These are phyloP conservation scores for Tetraodon nigroviridis DNA, from an alignment of 2,113 vertebrate species.

Conservation along the genomic window DNA sequence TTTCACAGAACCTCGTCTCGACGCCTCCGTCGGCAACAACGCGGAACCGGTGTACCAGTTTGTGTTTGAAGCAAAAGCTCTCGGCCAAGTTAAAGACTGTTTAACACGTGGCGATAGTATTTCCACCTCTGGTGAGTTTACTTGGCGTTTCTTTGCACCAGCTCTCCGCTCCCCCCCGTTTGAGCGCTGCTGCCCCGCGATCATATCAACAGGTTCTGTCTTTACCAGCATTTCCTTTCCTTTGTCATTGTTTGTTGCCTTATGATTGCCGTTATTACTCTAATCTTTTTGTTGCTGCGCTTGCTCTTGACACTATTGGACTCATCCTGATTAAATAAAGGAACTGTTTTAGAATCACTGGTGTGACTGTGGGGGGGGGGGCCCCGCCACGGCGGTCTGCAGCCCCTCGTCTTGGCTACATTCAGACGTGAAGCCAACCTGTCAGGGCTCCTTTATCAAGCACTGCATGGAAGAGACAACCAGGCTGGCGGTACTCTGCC, in stretches of 20 bases:
- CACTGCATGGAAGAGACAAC: conserved; percentile 37
- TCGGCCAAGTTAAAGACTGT: conserved; percentile 40
- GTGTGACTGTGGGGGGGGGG: no score
- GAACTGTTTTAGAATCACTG: background rate
- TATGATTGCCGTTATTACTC: conserved; percentile 54
- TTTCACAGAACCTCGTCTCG: background rate
- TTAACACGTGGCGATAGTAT: conserved; percentile 24
- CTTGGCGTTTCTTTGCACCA: conserved; percentile 39
- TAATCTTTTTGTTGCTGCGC: conserved; percentile 52
- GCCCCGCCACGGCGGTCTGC: conserved; percentile 15
- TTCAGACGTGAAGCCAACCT: conserved; percentile 14
- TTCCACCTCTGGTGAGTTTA: conserved; percentile 20
- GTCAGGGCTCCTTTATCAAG: conserved; percentile 17
- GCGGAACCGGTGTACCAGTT: conserved; percentile 19
- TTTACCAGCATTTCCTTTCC: conserved; percentile 65
- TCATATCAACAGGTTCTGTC: conserved; percentile 67
- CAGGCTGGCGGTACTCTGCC: conserved; percentile 45
- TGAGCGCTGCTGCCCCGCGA: background rate
- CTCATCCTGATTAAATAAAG: conserved; percentile 17
- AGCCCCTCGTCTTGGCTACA: background rate
- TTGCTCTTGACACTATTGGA: conserved; percentile 51
- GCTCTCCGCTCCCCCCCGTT: conserved; percentile 3
- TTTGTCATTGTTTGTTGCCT: conserved; percentile 74
- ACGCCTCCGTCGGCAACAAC: conserved; percentile 9
- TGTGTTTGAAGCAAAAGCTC: conserved; percentile 19